Evolutionary conservation across 2,888 invertebrate genomes (phyloP).

Genomic region (Cheilosia scutellata): DNA sequence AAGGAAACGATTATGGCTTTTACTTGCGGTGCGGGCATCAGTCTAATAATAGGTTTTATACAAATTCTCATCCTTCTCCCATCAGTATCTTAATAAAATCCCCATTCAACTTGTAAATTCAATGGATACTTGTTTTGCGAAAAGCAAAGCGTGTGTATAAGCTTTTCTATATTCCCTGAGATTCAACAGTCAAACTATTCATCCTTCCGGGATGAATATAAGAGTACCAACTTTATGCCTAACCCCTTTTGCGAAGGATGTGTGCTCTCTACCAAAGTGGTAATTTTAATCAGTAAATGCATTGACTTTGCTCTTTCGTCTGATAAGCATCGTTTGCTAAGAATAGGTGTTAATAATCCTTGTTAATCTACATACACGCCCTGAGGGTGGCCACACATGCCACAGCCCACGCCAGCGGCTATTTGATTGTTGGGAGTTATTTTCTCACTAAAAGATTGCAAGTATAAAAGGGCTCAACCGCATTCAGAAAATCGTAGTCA

Average conservation of each 20-base stretch:
- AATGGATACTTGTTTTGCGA: background rate
- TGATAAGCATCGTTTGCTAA: conserved; percentile 77
- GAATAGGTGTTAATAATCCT: conserved; percentile 83
- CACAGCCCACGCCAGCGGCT: conserved; percentile 7
- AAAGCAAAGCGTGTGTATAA: background rate
- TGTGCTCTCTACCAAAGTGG: conserved; percentile 76
- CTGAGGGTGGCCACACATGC: conserved; percentile 54
- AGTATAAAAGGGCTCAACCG: conserved; percentile 64
- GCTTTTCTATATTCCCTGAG: background rate
- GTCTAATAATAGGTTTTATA: background rate
- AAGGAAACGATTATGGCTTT: too few relatives aligned
- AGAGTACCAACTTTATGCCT: background rate
- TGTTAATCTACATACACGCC: conserved; percentile 80
- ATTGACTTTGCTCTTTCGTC: conserved; percentile 81
- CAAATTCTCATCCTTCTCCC: background rate
- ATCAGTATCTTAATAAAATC: conserved; percentile 10
- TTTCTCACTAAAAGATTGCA: conserved; percentile 6
- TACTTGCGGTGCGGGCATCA: too few relatives aligned
- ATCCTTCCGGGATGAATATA: background rate
- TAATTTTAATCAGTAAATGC: conserved; percentile 84
- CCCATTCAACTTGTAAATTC: conserved; percentile 21
- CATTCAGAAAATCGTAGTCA: conserved; percentile 44
- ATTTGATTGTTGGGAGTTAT: background rate
- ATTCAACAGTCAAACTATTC: conserved; percentile 40
- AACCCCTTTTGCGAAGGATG: conserved; percentile 15